Percentiles rank a stretch among this genome's conserved stretches.
These are phyloP conservation scores for Leptinotarsa defecta DNA, from an alignment of 1,140 invertebrate genomes.

Conservation along the genomic window DNA sequence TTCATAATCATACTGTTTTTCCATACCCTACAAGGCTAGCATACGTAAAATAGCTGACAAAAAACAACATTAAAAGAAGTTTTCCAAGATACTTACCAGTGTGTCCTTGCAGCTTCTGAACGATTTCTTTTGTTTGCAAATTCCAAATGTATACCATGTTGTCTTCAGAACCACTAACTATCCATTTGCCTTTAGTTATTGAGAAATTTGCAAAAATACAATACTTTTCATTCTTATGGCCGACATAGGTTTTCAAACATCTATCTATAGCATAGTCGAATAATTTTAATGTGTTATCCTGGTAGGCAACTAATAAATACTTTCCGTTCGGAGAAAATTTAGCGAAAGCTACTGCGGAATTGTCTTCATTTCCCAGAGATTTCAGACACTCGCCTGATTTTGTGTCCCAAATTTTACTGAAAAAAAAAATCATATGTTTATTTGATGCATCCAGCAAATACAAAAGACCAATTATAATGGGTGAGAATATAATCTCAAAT, in stretches of 20 bases:
- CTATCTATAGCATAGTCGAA: constrained; percentile 99
- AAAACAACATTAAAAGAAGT: neutral
- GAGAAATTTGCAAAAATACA: constrained; percentile 99
- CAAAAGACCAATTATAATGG: no score
- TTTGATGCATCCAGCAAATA: neutral
- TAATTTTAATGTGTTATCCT: constrained; percentile 97
- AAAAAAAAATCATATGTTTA: constrained; percentile 50
- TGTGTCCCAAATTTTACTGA: constrained; percentile 98
- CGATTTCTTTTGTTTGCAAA: constrained; percentile 99
- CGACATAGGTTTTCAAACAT: constrained; percentile 96
- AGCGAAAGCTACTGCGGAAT: constrained; percentile 99
- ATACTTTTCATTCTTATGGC: constrained; percentile 99
- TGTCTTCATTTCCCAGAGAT: constrained; percentile 96
- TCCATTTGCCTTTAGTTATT: constrained; percentile 99
- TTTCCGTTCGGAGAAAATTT: constrained; percentile 99
- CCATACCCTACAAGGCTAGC: constrained; percentile 4
- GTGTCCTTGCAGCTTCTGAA: constrained; percentile 95
- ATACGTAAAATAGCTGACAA: neutral
- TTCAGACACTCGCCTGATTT: constrained; percentile 98
- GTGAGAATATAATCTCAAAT: no score
- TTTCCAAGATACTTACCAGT: constrained; percentile 68
- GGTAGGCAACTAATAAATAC: constrained; percentile 96
- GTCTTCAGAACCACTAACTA: constrained; percentile 99
- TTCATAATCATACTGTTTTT: neutral
- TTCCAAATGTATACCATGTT: constrained; percentile 99